phyloP scores from a whole-genome alignment of 2,113 vertebrate genomes.

The Scopus umbretta region DNA sequence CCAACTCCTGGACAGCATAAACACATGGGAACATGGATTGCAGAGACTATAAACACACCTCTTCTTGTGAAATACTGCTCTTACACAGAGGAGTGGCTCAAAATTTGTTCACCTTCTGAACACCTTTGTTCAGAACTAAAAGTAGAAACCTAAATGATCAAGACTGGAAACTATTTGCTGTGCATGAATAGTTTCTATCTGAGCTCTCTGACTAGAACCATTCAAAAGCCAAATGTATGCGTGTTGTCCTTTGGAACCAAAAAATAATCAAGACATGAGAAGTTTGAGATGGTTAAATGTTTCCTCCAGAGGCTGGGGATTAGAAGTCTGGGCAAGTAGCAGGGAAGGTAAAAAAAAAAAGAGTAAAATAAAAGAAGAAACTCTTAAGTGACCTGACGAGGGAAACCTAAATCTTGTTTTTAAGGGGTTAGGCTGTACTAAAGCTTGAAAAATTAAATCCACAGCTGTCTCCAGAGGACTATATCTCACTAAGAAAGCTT shows the following conservation, averaged over 20 bases:
- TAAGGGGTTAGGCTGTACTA: conserved; percentile 67
- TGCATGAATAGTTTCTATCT: neutral
- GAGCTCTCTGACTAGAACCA: neutral
- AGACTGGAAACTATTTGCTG: neutral
- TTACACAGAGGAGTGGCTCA: neutral
- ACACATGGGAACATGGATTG: neutral
- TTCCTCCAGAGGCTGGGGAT: conserved; percentile 56
- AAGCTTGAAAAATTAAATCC: conserved; percentile 75
- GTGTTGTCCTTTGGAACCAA: neutral
- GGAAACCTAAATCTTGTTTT: conserved; percentile 78
- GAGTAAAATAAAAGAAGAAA: conserved; percentile 66
- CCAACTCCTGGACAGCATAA: neutral
- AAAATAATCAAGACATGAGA: conserved; percentile 46
- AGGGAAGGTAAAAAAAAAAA: conserved; percentile 58
- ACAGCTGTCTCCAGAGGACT: conserved; percentile 65
- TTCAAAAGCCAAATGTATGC: neutral
- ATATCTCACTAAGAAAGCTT: conserved; percentile 75
- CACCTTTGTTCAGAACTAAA: neutral
- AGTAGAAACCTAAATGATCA: neutral
- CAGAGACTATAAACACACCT: neutral
- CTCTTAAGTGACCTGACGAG: conserved; percentile 73
- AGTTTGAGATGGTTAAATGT: conserved; percentile 41
- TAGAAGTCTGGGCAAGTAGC: conserved; percentile 70
- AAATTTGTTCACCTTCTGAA: neutral
- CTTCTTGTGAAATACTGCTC: neutral